Conservation (phyloP, 1,140 invertebrate genomes). For the Drosophila biarmipes region DNA sequence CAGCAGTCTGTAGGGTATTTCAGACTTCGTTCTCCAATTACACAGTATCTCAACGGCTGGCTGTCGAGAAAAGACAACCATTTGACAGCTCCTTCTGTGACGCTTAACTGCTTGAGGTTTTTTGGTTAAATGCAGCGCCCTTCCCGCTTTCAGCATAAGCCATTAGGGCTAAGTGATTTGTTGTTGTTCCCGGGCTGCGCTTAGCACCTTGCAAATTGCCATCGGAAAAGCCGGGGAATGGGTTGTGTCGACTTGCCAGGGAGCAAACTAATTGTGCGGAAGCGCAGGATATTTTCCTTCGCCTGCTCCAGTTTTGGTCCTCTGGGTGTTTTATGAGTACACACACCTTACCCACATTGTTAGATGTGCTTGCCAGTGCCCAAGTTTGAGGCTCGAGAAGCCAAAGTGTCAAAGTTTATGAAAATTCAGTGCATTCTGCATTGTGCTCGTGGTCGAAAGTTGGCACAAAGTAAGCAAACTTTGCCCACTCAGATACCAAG, state of each 20-base stretch:
- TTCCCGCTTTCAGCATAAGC: constrained; percentile 56
- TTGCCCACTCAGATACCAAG: constrained; percentile 67
- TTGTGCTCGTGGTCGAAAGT: constrained; percentile 57
- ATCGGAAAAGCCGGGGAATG: constrained; percentile 20
- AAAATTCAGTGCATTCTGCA: constrained; percentile 39
- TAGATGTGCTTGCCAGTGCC: constrained; percentile 14
- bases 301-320: constrained; percentile 61
- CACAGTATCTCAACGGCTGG: background rate
- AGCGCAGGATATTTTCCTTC: constrained; percentile 51
- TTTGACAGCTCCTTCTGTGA: constrained; percentile 67
- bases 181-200: constrained; percentile 58
- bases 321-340: constrained; percentile 9
- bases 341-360: constrained; percentile 8
- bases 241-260: background rate
- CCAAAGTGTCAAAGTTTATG: constrained; percentile 72
- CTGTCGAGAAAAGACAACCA: constrained; percentile 67
- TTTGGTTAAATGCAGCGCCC: constrained; percentile 71
- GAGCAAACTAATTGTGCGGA: constrained; percentile 78
- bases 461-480: constrained; percentile 70
- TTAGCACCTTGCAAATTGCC: constrained; percentile 76
- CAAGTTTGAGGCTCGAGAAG: constrained; percentile 31
- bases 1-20: background rate
- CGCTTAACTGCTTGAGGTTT: constrained; percentile 79
- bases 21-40: background rate
- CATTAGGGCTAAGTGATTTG: constrained; percentile 83